Base-by-base conservation (phyloP, 2,113 vertebrate genomes). In the Macrotis lagotis region DNA sequence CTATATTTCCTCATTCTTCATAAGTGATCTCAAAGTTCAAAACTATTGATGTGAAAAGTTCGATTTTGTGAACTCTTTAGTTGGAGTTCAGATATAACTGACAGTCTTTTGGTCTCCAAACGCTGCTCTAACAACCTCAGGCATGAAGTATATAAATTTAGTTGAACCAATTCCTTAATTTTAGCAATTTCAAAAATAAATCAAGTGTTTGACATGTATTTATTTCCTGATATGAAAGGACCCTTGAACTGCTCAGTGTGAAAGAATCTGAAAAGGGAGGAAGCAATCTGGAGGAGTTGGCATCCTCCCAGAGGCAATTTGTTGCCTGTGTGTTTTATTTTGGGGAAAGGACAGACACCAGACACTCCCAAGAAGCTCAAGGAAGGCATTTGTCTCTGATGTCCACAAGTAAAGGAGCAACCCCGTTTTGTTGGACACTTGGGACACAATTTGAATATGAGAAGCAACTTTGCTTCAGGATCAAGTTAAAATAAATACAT, bases 281-380 rank as follows among this genome's bases (percentile, higher is more conserved):
- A 98, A 98, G 96, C 8, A 52, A 97, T 97, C 91, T 92, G 96
- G 96, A 96, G 94, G 96, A 98, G 55, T 48, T 99, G 98, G 98
- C 96, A 96, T 53, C 52, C 95, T 95, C 96, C 94, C 97, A 98
- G 97, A 96, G 97, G 96, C 93, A 94, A 97, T 95, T 97, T 98
- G 89, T 96, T 97, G 94, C 12, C 92, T 94, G 95, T 48, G 95
- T 48, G 97, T 95, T 98, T 98, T 97, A 97, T 97, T 98, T 98
- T 98, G 95, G 96, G 98, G 97, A 98, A 98, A 96, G 96, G 97
- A 93, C 90, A 97, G 97, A 98, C 97, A 98, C 93, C 52, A 98
- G 97, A 97, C 96, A 97, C 96, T 96, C 90, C 92, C 93, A 88
- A 92, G 88, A 96, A 97, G 96, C 95, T 98, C 96, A 98, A 97